Conservation (phyloP, 1,140 invertebrate genomes). For the Heliconius eleuchia region DNA sequence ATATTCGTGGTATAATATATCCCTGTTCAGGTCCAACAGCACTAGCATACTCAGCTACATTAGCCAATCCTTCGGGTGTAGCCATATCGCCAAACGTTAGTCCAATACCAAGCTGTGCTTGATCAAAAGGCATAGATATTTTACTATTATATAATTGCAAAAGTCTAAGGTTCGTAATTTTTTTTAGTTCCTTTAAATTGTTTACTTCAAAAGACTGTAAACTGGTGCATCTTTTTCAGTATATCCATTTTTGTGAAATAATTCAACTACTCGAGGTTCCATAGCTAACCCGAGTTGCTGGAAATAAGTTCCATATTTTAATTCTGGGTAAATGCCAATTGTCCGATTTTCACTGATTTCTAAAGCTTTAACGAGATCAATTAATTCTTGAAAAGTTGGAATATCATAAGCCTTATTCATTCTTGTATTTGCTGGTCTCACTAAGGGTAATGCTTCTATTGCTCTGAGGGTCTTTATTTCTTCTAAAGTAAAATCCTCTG, state of each 20-base stretch:
- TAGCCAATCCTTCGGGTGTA: slow-evolving; percentile 54
- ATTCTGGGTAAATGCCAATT: slow-evolving; percentile 75
- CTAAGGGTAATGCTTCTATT: slow-evolving; percentile 58
- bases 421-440: slow-evolving; percentile 62
- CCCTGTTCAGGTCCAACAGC: slow-evolving; percentile 68
- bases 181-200: slow-evolving; percentile 67
- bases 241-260: slow-evolving; percentile 65
- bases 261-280: slow-evolving; percentile 60
- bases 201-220: slow-evolving; percentile 72
- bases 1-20: slow-evolving; percentile 66
- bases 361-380: slow-evolving; percentile 64
- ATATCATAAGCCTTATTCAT: slow-evolving; percentile 61
- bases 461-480: slow-evolving; percentile 69
- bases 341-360: slow-evolving; percentile 59
- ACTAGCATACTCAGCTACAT: slow-evolving; percentile 65
- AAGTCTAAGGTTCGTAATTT: slow-evolving; percentile 59
- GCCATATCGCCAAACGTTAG: slow-evolving; percentile 66
- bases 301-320: slow-evolving; percentile 68
- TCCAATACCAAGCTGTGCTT: slow-evolving; percentile 46
- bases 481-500: slow-evolving; percentile 72
- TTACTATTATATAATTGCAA: slow-evolving; percentile 57
- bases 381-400: slow-evolving; percentile 70
- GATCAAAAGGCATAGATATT: slow-evolving; percentile 57
- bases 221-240: slow-evolving; percentile 47
- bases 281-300: slow-evolving; percentile 57